Base-by-base conservation (phyloP, 2,888 invertebrate genomes). In the Anticlea derivata region DNA sequence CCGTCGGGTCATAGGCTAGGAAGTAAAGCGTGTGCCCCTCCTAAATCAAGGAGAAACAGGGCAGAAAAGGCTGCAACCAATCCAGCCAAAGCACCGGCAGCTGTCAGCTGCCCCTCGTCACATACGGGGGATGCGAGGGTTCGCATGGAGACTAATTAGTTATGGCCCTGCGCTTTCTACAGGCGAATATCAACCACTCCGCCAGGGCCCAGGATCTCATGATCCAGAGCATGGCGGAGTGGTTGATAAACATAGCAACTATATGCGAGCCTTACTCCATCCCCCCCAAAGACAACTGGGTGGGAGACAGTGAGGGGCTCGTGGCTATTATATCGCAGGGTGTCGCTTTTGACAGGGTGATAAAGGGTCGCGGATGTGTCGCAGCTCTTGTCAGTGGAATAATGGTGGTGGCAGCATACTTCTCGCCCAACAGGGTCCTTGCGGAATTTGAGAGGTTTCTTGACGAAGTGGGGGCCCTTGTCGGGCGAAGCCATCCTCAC, bases 101-200 rank as follows among this genome's bases (percentile, higher is more conserved):
- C 17, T 4, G 4, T 4, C 2, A 17, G 17, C 17, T 17, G 17
- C 4, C 17, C 17, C 17, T 17, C 17, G 17, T 17, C 17, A 3
- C 17, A 20, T 12, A 17, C 23, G 1, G 22, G 12, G 31, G 13
- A 24, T 1, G 8, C 5, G 20, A 7, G 1, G 31, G 13, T 7
- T n/a, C 1, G 5, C 1, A 33, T 33, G n/a, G 33, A 30, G 3
- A 7, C 4, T 1, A 13, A n/a, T 6, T 31, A 24, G 24, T 22
- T n/a, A 35, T 35, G 34, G 37, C 13, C 1, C 10, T 10, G 17
- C 17, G 22, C 8, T 6, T 46, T 17, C 30, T 38, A 0, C 47
- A 39, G 26, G 31, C 22, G 23, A 45, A 45, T 10, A 1, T 45
- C 20, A 41, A 41, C 34, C 41, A 34, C 45, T 51, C 7, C 20